Conservation (phyloP, 1,140 invertebrate species). For the Ridgeia piscesae region DNA sequence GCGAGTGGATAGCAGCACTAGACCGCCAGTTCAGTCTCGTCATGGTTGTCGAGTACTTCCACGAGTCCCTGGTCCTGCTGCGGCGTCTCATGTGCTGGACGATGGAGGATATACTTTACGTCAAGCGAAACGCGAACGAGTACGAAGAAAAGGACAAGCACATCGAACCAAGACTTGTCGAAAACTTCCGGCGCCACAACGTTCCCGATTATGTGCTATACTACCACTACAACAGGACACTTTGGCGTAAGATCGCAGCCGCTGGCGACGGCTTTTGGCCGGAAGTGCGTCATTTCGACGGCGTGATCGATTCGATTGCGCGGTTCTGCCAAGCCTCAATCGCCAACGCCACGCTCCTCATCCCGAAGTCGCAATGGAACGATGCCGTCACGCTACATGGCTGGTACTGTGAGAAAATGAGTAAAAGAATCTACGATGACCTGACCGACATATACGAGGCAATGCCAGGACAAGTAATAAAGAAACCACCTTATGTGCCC, state of each 20-base stretch:
- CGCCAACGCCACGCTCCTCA: too few species aligned
- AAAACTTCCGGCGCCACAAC: background rate
- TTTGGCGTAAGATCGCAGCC: slow-evolving; percentile 15
- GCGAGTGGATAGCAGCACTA: background rate
- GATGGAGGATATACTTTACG: slow-evolving; percentile 54
- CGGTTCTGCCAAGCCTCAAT: background rate
- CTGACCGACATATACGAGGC: background rate
- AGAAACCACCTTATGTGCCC: background rate
- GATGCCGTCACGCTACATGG: background rate
- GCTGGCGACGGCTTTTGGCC: slow-evolving; percentile 12
- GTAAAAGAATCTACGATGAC: background rate
- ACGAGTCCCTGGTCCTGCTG: slow-evolving; percentile 63
- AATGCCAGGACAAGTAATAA: background rate
- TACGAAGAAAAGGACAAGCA: background rate
- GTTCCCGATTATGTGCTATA: background rate
- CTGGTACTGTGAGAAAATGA: background rate
- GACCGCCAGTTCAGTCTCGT: slow-evolving; percentile 38
- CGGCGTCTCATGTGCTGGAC: slow-evolving; percentile 60
- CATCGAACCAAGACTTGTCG: background rate
- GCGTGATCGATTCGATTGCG: background rate
- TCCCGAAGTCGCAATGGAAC: background rate
- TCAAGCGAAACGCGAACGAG: slow-evolving; percentile 6
- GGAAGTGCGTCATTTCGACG: slow-evolving; percentile 16
- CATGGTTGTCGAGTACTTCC: slow-evolving; percentile 62
- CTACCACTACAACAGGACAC: slow-evolving; percentile 25